Evolutionary conservation across 2,888 invertebrate genomes (phyloP), one percentile per base, ranked within the genome.

Genomic region (Monoplex corrugatus): DNA sequence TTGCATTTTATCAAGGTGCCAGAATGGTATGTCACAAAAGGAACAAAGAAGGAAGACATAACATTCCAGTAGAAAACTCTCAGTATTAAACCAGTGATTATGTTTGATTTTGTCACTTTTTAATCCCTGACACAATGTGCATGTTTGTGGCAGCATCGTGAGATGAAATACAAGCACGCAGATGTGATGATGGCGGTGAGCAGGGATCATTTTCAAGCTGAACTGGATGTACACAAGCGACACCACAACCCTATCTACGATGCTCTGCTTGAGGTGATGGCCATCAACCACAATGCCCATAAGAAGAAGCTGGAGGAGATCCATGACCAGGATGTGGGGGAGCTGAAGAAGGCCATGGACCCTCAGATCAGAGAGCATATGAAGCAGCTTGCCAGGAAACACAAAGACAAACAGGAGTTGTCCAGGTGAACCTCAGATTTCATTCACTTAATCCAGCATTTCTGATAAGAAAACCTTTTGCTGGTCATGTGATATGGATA

Each of bases 341-440:
- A 95, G 83, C 92, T 96, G 88, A 96, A 98, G 97, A 97, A 98
- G 94, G 97, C 97, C 94, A 96, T 99, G 92, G 98, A 98, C 93
- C 97, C 97, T 89, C 97, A 97, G 90, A 97, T 98, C 91, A 97
- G 98, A 92, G 98, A 98, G 93, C 98, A 99, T 96, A 98, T 98
- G 90, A 98, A 98, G 95, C 97, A 97, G 86, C 96, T 99, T 90
- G 97, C 98, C 43, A 98, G 98, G 95, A 98, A 98, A 90, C 98
- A 98, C 95, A 97, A 98, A 93, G 98, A 99, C 96, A 98, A 98
- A 94, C 98, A 96, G 91, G 99, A 99, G 96, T 97, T 99, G 93
- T 97, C 98, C 82, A 95, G 96, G 96, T 96, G 89, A 83, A 89
- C n/a, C n/a, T n/a, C n/a, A n/a, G n/a, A n/a, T n/a, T n/a, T n/a